Percentiles rank a stretch among this genome's conserved stretches.
Evolutionary conservation across 1,140 invertebrate genomes (phyloP).

Genomic region (Paracyclopina nana): DNA sequence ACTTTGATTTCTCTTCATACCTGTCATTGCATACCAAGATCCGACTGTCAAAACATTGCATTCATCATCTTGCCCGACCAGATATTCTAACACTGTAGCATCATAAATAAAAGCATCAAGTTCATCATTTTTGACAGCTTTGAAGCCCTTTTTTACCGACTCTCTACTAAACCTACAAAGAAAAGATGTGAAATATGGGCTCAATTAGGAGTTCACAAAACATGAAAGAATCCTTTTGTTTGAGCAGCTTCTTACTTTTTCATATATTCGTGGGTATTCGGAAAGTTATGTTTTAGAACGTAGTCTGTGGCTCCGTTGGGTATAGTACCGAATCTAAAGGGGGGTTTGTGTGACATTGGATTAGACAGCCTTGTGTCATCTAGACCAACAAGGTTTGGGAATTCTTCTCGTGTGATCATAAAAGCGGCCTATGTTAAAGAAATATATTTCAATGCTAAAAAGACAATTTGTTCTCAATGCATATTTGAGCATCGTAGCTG

Average conservation of each 20-base stretch:
- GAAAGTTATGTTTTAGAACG: slow-evolving; percentile 64
- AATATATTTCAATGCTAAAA: too few species aligned
- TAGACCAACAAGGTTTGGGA: slow-evolving; percentile 75
- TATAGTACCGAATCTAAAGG: slow-evolving; percentile 63
- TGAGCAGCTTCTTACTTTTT: slow-evolving; percentile 25
- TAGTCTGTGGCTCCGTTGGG: slow-evolving; percentile 89
- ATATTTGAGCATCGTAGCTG: too few species aligned
- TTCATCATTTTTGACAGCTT: slow-evolving; percentile 62
- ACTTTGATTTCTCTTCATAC: slow-evolving; percentile 88
- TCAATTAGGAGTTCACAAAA: slow-evolving; percentile 27
- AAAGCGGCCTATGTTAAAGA: too few species aligned
- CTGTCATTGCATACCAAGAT: slow-evolving; percentile 70
- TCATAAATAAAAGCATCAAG: slow-evolving; percentile 99
- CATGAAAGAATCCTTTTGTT: neutral
- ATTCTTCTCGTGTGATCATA: slow-evolving; percentile 95
- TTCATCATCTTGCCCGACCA: slow-evolving; percentile 85
- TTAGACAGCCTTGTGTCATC: slow-evolving; percentile 57
- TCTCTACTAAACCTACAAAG: slow-evolving; percentile 34
- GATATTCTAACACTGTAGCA: slow-evolving; percentile 87
- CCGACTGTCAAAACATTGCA: slow-evolving; percentile 87
- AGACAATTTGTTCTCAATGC: too few species aligned
- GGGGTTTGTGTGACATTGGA: slow-evolving; percentile 27
- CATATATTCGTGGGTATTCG: slow-evolving; percentile 82
- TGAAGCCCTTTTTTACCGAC: slow-evolving; percentile 67
- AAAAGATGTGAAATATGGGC: slow-evolving; percentile 36